Base-by-base conservation (phyloP, 1,140 invertebrate species). In the Pentalonia nigronervosa region DNA sequence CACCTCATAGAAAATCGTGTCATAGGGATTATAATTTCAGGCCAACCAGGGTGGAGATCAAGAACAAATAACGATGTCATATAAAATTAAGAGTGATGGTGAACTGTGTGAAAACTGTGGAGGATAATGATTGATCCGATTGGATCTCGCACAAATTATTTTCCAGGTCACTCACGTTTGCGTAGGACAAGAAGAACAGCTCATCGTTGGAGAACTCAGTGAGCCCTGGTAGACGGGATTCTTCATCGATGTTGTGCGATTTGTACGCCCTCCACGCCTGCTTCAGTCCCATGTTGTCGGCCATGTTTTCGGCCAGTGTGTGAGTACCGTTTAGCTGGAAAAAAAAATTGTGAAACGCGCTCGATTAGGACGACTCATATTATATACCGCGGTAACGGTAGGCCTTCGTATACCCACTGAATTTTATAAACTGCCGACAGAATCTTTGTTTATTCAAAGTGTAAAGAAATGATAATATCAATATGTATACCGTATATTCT, bases 251-350 rank as follows among this genome's bases (percentile, higher is more conserved):
- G 95, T 95, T 23, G 96, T 95, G 95, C 96, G 97, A 93, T 76
- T 94, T 93, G 94, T 98, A 97, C 25, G 98, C 98, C 53, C 96
- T 95, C 93, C 97, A 96, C 2, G 98, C 97, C 95, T 98, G 97
- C 93, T 97, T 96, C 36, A 99, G 95, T 7, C 98, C 97, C 11
- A 98, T 98, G 95, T 99, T 99, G 95, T 99, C 98, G 0, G 98
- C 98, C 90, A 99, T 98, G 95, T 99, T 99, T 95, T 99, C 98
- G 30, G 96, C 98, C 93, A 98, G 95, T 2, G 98, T 98, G 50
- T 96, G 95, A 93, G 97, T 96, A 11, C 98, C 98, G 94, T 98
- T 97, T 34, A 98, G 95, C 96, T 96, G 84, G 3, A 94, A 94
- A 11, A 84, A n/a, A 36, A 84, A 30, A 67, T 3, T n/a, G 4